phyloP scores from a whole-genome alignment of 1,140 invertebrate species.

The Zophobas atratus region DNA sequence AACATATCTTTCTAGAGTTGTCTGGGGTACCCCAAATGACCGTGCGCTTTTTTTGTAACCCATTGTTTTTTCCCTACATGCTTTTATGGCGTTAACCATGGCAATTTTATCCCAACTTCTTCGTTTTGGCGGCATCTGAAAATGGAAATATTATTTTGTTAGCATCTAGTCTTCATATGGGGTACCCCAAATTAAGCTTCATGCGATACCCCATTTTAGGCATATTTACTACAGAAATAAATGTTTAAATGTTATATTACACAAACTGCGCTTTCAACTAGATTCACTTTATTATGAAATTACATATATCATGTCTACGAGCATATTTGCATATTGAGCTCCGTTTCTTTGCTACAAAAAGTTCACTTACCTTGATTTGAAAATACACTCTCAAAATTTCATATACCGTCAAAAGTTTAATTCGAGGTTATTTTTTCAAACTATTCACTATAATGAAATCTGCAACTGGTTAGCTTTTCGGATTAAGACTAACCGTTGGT shows the following conservation, averaged over 20 bases:
- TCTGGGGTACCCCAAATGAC: conserved; percentile 28
- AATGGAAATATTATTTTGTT: neutral
- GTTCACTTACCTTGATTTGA: too few species aligned
- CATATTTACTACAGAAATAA: neutral
- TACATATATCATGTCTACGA: too few species aligned
- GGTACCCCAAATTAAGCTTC: conserved; percentile 15
- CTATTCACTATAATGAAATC: too few species aligned
- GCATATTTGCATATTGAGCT: too few species aligned
- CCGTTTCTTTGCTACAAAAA: too few species aligned
- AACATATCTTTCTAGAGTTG: conserved; percentile 42
- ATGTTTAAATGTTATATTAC: neutral
- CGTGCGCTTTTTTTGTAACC: conserved; percentile 9
- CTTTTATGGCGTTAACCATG: conserved; percentile 15
- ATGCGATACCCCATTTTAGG: conserved; percentile 19
- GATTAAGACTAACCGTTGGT: neutral
- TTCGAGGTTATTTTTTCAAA: too few species aligned
- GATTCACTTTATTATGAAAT: neutral
- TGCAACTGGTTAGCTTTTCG: too few species aligned
- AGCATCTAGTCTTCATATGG: neutral
- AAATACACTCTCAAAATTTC: too few species aligned
- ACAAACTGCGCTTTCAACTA: neutral
- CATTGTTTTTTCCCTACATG: neutral
- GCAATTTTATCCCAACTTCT: neutral
- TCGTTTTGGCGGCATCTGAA: conserved; percentile 20
- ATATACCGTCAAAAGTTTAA: too few species aligned